These are phyloP conservation scores for Falcaria lacertinaria DNA, from an alignment of 2,888 invertebrate species.

Conservation along the genomic window DNA sequence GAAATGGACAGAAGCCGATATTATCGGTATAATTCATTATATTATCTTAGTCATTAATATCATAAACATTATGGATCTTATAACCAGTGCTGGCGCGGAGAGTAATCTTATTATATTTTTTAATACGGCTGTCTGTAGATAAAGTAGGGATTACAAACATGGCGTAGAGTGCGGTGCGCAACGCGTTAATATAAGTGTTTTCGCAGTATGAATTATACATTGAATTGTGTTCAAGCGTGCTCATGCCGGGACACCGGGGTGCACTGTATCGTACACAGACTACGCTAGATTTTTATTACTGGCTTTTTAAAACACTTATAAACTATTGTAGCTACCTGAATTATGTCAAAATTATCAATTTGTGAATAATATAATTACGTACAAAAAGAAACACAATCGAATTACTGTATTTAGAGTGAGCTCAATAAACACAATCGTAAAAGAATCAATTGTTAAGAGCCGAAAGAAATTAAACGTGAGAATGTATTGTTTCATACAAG, in stretches of 20 bases:
- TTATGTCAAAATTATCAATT: neutral
- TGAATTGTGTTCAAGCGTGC: constrained; percentile 36
- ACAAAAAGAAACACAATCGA: constrained; percentile 54
- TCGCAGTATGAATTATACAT: constrained; percentile 59
- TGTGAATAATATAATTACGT: constrained; percentile 18
- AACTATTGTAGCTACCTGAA: neutral
- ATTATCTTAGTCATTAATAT: constrained; percentile 7
- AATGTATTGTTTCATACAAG: constrained; percentile 76
- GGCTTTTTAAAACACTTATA: neutral
- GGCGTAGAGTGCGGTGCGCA: constrained; percentile 42
- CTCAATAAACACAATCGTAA: constrained; percentile 79
- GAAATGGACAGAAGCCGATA: neutral
- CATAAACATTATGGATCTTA: constrained; percentile 27
- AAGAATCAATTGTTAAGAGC: constrained; percentile 73
- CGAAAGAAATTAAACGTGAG: constrained; percentile 79
- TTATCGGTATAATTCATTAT: neutral
- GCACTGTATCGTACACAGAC: constrained; percentile 42
- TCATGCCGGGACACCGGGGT: constrained; percentile 41
- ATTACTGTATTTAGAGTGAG: constrained; percentile 64
- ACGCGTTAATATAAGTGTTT: constrained; percentile 58
- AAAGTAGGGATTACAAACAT: constrained; percentile 46
- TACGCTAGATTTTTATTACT: constrained; percentile 37
- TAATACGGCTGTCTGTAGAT: constrained; percentile 37
- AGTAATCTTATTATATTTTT: constrained; percentile 43
- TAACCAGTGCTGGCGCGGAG: constrained; percentile 22